These are phyloP conservation scores for Salticus scenicus DNA, from an alignment of 2,888 invertebrate species.

Conservation along the genomic window DNA sequence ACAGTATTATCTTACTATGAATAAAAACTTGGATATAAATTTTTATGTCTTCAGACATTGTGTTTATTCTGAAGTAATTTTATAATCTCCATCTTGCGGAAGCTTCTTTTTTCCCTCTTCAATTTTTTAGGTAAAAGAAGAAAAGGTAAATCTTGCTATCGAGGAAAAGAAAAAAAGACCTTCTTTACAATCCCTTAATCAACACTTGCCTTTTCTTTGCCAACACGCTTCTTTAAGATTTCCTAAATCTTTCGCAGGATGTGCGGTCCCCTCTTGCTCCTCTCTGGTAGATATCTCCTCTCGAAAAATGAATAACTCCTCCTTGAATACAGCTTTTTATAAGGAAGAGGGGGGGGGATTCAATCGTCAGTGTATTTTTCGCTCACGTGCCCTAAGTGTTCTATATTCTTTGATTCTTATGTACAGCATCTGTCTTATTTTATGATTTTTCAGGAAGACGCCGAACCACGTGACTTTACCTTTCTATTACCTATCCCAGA, in stretches of 20 bases:
- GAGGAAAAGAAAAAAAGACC: not conserved
- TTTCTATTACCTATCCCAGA: slow-evolving; percentile 44
- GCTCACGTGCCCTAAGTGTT: slow-evolving; percentile 32
- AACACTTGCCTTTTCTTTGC: slow-evolving; percentile 14
- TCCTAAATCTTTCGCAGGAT: slow-evolving; percentile 10
- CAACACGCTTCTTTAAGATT: slow-evolving; percentile 3
- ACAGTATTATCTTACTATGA: too few relatives aligned
- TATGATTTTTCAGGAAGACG: slow-evolving; percentile 20
- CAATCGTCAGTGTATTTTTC: not conserved
- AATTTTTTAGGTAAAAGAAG: not conserved
- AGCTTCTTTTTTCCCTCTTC: not conserved
- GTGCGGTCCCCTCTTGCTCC: not conserved
- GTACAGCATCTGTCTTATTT: slow-evolving; percentile 49
- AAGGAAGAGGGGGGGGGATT: slow-evolving; percentile 3
- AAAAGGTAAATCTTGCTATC: slow-evolving; percentile 2
- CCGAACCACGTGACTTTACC: slow-evolving; percentile 49
- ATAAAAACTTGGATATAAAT: too few relatives aligned
- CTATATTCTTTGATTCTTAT: slow-evolving; percentile 35
- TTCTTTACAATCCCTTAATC: slow-evolving; percentile 10
- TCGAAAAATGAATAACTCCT: not conserved
- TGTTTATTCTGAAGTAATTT: too few relatives aligned
- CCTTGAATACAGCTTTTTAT: not conserved
- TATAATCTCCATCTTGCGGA: not conserved
- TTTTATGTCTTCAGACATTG: too few relatives aligned
- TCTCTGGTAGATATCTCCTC: not conserved